Evolutionary conservation across 2,797 vertebrate genomes (phyloP).

Genomic region (Eulemur rubriventer): DNA sequence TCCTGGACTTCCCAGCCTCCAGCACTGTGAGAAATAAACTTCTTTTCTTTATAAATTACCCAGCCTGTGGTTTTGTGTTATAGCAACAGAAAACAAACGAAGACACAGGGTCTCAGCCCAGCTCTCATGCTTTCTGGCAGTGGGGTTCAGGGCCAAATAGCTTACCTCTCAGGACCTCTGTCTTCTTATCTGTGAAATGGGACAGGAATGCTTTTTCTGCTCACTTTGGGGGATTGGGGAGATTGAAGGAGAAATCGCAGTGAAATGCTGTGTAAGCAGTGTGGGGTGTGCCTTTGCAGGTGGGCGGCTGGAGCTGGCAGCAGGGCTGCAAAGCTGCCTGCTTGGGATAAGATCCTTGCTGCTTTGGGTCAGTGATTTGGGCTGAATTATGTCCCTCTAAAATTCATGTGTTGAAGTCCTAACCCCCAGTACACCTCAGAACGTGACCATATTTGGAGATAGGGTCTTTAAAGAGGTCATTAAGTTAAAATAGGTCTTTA

Average conservation of each 20-base stretch:
- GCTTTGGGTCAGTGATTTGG: background rate
- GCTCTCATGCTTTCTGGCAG: background rate
- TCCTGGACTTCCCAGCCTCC: background rate
- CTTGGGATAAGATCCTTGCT: background rate
- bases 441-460: background rate
- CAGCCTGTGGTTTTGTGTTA: background rate
- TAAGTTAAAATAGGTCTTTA: background rate
- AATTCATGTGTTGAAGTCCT: background rate
- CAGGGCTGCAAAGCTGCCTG: background rate
- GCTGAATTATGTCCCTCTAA: no score
- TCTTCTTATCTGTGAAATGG: constrained; percentile 5
- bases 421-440: background rate
- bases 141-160: background rate
- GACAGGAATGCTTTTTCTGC: background rate
- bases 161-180: background rate
- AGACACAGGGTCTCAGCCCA: background rate
- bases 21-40: background rate
- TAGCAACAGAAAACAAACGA: background rate
- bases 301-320: background rate
- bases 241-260: background rate
- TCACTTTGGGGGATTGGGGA: background rate
- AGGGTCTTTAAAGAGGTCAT: background rate
- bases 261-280: background rate
- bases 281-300: no score
- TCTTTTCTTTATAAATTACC: background rate